Evolutionary conservation across 1,140 invertebrate genomes (phyloP).

Genomic region (Drosophila lowei): DNA sequence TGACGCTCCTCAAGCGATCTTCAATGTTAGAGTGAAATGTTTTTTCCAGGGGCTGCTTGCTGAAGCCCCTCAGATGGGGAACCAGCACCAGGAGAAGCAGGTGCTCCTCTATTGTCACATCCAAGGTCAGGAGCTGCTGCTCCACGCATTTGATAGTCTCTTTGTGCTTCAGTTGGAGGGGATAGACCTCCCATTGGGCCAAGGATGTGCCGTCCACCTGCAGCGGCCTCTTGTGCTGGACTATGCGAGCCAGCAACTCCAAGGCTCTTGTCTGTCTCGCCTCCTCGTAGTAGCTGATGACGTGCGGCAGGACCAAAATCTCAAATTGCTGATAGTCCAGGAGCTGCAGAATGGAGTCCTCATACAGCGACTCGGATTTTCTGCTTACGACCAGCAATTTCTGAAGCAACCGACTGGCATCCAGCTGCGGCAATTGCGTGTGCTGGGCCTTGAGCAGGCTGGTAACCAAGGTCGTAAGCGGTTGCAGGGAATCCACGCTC

Average conservation of each 20-base stretch:
- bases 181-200: constrained; percentile 87
- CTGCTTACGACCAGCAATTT: constrained; percentile 85
- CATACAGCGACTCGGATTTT: constrained; percentile 83
- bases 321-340: constrained; percentile 89
- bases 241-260: constrained; percentile 87
- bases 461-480: constrained; percentile 50
- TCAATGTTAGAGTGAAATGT: constrained; percentile 36
- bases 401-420: constrained; percentile 86
- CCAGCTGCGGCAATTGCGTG: constrained; percentile 87
- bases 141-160: constrained; percentile 42
- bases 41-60: constrained; percentile 42
- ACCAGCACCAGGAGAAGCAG: constrained; percentile 52
- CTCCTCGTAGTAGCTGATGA: constrained; percentile 86
- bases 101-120: constrained; percentile 38
- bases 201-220: constrained; percentile 85
- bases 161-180: constrained; percentile 85
- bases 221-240: constrained; percentile 87
- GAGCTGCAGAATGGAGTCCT: constrained; percentile 87
- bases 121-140: constrained; percentile 31
- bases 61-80: constrained; percentile 64
- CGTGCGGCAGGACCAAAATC: constrained; percentile 88
- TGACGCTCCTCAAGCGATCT: constrained; percentile 5
- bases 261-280: constrained; percentile 85
- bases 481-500: constrained; percentile 22
- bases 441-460: constrained; percentile 75